Conservation (phyloP, 2,797 vertebrate genomes). For the Syndactyla subalaris region DNA sequence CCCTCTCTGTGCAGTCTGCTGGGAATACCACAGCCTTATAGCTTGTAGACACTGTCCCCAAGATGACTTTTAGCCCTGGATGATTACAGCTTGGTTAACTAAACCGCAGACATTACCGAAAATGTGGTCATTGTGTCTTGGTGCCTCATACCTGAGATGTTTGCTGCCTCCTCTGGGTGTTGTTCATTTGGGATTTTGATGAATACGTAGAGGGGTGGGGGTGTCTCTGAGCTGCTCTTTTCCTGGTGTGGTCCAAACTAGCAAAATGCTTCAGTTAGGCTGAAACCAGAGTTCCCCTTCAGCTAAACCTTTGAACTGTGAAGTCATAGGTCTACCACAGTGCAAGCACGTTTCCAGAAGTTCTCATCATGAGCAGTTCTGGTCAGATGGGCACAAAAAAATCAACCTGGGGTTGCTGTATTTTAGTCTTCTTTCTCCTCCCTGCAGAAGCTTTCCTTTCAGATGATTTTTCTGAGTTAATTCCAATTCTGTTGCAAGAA, state of each 20-base stretch:
- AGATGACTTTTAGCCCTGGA: neutral
- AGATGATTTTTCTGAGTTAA: neutral
- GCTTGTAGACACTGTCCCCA: neutral
- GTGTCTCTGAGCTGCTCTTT: neutral
- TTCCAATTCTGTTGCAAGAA: constrained; percentile 4
- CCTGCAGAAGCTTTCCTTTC: neutral
- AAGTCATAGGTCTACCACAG: neutral
- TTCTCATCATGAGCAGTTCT: neutral
- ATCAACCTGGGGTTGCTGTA: neutral
- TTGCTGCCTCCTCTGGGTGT: neutral
- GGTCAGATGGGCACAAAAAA: neutral
- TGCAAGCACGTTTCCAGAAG: neutral
- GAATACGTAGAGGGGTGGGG: neutral
- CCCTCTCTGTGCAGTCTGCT: neutral
- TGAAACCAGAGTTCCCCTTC: neutral
- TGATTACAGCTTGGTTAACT: neutral
- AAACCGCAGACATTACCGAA: neutral
- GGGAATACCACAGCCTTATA: neutral
- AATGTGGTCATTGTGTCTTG: neutral
- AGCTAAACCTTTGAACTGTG: neutral
- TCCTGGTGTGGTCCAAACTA: neutral
- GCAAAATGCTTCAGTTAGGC: neutral
- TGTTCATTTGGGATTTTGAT: neutral
- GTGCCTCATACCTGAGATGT: neutral
- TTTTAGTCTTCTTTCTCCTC: neutral